A percentile compares a stretch with the other conserved stretches of the same genome.
Evolutionary conservation across 1,140 invertebrate species (phyloP).

Genomic region (Helicorthomorpha holstii): DNA sequence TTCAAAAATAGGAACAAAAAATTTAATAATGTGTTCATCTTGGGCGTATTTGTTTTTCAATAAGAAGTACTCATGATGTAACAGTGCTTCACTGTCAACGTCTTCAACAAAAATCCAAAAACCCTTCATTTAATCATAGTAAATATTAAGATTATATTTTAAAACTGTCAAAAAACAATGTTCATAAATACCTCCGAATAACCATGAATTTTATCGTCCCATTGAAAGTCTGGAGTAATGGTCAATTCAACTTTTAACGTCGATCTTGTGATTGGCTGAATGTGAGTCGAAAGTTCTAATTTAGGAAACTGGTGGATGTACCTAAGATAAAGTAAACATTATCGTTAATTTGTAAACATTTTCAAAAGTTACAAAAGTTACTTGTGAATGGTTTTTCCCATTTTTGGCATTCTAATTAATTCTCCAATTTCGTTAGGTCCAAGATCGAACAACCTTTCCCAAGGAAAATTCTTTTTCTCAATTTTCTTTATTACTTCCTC

Average conservation of each 20-base stretch:
- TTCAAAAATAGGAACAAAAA: conserved; percentile 97
- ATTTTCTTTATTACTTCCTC: conserved; percentile 95
- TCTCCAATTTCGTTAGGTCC: conserved; percentile 96
- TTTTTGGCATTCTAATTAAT: conserved; percentile 82
- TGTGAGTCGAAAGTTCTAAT: conserved; percentile 82
- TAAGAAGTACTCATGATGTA: conserved; percentile 96
- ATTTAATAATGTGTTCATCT: conserved; percentile 93
- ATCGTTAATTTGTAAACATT: neutral
- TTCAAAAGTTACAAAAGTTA: neutral
- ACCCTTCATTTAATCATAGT: too few relatives aligned
- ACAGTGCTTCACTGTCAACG: conserved; percentile 79
- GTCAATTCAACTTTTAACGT: conserved; percentile 89
- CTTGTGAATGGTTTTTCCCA: conserved; percentile 94
- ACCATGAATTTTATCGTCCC: conserved; percentile 95
- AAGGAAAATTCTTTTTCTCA: conserved; percentile 94
- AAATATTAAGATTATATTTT: neutral
- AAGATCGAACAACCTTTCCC: conserved; percentile 87
- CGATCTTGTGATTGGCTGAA: conserved; percentile 92
- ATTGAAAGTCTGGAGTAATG: conserved; percentile 98
- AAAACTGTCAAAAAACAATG: conserved; percentile 4
- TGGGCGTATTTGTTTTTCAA: conserved; percentile 84
- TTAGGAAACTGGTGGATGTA: conserved; percentile 97
- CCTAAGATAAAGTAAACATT: neutral
- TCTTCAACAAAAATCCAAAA: conserved; percentile 99
- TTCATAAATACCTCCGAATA: conserved; percentile 47